Evolutionary conservation across 2,797 vertebrate species (phyloP).

Genomic region (Pangasius sanitwongsei): DNA sequence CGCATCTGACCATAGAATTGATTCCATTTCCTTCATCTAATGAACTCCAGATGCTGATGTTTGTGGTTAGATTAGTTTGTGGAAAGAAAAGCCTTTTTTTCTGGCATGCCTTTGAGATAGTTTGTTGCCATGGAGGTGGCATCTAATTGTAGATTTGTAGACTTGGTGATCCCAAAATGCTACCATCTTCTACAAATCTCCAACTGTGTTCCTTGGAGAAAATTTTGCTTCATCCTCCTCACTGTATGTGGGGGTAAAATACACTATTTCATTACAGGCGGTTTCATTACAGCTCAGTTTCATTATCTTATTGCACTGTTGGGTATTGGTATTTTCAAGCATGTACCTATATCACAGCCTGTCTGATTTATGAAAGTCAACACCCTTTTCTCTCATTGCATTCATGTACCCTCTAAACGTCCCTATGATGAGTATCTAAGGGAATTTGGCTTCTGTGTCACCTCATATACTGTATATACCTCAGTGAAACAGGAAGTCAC

Average conservation of each 20-base stretch:
- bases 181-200: constrained; percentile 16
- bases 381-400: background rate
- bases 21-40: background rate
- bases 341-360: background rate
- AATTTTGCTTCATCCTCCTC: background rate
- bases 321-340: background rate
- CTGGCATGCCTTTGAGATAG: background rate
- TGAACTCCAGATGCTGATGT: constrained; percentile 14
- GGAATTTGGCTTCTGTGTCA: background rate
- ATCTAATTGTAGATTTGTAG: constrained; percentile 22
- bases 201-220: constrained; percentile 1
- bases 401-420: background rate
- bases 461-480: background rate
- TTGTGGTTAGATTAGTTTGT: background rate
- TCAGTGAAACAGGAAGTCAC: background rate
- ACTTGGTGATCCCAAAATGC: constrained; percentile 10
- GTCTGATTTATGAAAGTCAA: background rate
- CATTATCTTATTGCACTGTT: background rate
- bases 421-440: background rate
- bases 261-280: background rate
- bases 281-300: background rate
- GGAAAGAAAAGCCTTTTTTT: constrained; percentile 3
- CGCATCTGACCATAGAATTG: background rate
- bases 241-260: background rate
- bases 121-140: constrained; percentile 17